Conservation (phyloP, 2,797 vertebrate genomes). For the Anableps anableps region DNA sequence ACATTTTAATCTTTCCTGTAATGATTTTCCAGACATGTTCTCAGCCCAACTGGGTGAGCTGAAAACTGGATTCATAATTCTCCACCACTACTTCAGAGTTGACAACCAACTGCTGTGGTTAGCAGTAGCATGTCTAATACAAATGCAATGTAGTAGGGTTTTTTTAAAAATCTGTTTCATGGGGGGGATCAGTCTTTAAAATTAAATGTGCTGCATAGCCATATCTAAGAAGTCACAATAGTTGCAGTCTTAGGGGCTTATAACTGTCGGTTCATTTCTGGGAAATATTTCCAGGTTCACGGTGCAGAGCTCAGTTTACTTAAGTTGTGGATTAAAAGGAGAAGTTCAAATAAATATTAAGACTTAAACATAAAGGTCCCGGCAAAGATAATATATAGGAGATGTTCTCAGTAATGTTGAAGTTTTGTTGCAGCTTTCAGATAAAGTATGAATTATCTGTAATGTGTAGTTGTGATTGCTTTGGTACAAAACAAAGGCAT, state of each 20-base stretch:
- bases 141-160: not conserved
- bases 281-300: not conserved
- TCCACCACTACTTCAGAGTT: not conserved
- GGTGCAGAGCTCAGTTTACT: not conserved
- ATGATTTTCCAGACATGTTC: not conserved
- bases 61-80: not conserved
- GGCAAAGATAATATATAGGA: not conserved
- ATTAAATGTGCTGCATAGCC: not conserved
- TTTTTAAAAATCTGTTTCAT: not conserved
- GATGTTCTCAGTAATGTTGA: not conserved
- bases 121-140: not conserved
- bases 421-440: not conserved
- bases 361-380: not conserved
- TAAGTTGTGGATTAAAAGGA: not conserved
- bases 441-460: not conserved
- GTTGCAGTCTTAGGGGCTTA: not conserved
- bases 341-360: not conserved
- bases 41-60: not conserved
- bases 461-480: not conserved
- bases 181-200: not conserved
- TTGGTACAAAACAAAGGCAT: not conserved
- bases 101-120: not conserved
- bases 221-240: not conserved
- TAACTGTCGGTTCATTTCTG: not conserved
- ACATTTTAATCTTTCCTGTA: not conserved